These are phyloP conservation scores for Brotula barbata DNA, from an alignment of 2,797 vertebrate species.

Conservation along the genomic window DNA sequence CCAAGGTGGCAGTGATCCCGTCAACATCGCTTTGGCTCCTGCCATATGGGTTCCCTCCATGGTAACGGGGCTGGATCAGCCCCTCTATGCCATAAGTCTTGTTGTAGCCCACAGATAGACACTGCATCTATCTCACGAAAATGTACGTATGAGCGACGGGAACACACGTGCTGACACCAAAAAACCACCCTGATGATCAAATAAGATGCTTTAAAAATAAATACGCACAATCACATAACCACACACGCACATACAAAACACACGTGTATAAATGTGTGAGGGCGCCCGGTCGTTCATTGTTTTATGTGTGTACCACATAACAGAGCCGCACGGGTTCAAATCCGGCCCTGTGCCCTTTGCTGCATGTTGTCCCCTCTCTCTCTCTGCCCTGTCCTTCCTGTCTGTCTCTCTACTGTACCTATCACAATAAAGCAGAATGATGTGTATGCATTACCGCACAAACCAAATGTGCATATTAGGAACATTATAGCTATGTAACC, in stretches of 20 bases:
- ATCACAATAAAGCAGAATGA: too few relatives aligned
- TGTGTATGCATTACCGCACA: neutral
- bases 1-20: constrained; percentile 80
- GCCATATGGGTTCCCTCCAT: constrained; percentile 78
- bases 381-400: too few relatives aligned
- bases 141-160: constrained; percentile 41
- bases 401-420: too few relatives aligned
- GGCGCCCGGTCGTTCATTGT: too few relatives aligned
- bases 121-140: constrained; percentile 40
- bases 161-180: constrained; percentile 25
- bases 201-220: constrained; percentile 22
- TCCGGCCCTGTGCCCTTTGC: too few relatives aligned
- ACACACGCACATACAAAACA: neutral
- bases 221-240: constrained; percentile 9
- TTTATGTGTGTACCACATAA: too few relatives aligned
- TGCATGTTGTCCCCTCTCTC: too few relatives aligned
- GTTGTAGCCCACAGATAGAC: constrained; percentile 47
- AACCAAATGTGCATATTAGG: neutral
- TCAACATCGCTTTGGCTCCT: constrained; percentile 76
- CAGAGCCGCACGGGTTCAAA: too few relatives aligned
- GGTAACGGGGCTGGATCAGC: constrained; percentile 71
- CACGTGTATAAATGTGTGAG: too few relatives aligned
- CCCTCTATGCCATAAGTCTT: constrained; percentile 61
- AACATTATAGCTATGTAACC: neutral
- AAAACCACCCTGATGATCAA: constrained; percentile 6